phyloP scores from a whole-genome alignment of 2,113 vertebrate species.

The Rhinopomastus cyanomelas region DNA sequence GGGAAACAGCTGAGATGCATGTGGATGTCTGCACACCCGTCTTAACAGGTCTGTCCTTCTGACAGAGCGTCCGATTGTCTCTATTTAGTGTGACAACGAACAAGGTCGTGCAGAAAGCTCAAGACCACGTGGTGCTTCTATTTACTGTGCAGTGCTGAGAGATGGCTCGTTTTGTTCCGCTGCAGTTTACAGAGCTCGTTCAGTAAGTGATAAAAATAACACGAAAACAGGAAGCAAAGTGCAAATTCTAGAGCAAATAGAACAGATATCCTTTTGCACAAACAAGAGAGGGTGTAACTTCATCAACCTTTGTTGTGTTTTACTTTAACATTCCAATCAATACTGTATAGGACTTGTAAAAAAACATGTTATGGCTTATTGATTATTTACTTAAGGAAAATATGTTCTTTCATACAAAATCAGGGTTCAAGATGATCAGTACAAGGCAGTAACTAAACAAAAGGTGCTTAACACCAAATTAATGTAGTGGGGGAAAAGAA shows the following conservation, averaged over 20 bases:
- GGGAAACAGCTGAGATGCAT: neutral
- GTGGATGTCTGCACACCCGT: neutral
- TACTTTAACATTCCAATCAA: neutral
- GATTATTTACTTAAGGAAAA: neutral
- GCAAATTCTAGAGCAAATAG: neutral
- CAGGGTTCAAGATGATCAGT: neutral
- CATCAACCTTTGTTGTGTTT: neutral
- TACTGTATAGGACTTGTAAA: neutral
- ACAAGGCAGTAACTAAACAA: neutral
- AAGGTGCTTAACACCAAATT: rapidly evolving
- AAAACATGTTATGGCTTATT: neutral
- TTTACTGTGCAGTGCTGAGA: neutral
- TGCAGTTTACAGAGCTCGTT: neutral
- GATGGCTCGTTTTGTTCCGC: neutral
- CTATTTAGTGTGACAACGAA: neutral
- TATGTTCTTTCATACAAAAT: neutral
- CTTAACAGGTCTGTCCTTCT: neutral
- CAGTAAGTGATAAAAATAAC: neutral
- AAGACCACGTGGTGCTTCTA: neutral
- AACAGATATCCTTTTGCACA: rapidly evolving
- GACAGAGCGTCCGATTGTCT: neutral
- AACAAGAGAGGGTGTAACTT: neutral
- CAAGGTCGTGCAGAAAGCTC: neutral
- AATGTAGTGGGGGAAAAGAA: neutral
- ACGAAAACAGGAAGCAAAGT: neutral